Evolutionary conservation across 2,888 invertebrate species (phyloP), one percentile per base, ranked within the genome.

Genomic region (Gibbula magus): DNA sequence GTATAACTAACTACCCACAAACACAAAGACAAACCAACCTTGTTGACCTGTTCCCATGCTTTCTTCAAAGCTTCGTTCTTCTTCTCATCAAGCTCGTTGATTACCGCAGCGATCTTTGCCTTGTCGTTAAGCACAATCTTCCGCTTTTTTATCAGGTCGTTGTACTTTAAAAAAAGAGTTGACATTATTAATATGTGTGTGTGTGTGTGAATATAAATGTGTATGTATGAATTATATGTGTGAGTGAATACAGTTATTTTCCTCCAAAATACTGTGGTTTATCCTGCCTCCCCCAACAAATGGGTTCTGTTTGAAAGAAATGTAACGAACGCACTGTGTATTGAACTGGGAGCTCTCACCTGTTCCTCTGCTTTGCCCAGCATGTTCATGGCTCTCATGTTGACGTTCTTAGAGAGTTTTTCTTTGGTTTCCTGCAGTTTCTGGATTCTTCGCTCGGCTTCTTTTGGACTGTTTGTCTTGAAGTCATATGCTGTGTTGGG

Each of bases 31-130:
- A 32, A 67, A 51, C 79, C 78, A 85, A 94, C 94, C 89, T 95
- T 94, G 91, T 97, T 97, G 0, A 99, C 98, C 91, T 94, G 92
- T 66, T 95, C 95, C 95, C 96, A 97, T 2, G 99, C 99, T 78
- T 95, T 94, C 78, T 95, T 93, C 20, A 99, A 94, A 13, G 97
- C 96, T 84, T 95, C 94, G 89, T 96, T 96, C 93, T 99, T 99
- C 94, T 98, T 97, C 89, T 96, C 95, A 93, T 99, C 99, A 91
- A 99, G 94, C 91, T 97, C 96, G 25, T 94, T 94, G 89, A 99
- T 98, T 22, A 97, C 96, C 78, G 95, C 94, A 61, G 95, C 93
- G 75, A 98, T 95, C 89, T 96, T 96, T 25, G 94, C 93, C 88
- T 95, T 96, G 91, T 98, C 97, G 83, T 94, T 94, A 86, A 96